Evolutionary conservation across 2,888 invertebrate species (phyloP).

Genomic region (Muscina levida): DNA sequence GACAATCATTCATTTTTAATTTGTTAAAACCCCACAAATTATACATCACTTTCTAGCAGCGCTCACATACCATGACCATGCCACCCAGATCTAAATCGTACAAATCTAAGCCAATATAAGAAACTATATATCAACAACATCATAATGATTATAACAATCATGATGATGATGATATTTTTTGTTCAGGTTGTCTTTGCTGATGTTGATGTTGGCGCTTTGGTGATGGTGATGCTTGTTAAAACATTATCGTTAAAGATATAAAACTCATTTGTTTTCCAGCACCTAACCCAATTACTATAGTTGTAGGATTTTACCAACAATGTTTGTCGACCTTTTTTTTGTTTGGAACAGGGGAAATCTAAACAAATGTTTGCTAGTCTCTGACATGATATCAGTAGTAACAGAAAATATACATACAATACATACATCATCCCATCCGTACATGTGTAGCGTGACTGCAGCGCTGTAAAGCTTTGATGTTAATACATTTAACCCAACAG

Average conservation of each 20-base stretch:
- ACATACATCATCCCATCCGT: too few relatives aligned
- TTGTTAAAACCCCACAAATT: conserved; percentile 50
- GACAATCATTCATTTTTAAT: conserved; percentile 57
- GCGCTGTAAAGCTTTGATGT: not conserved
- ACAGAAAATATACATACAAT: too few relatives aligned
- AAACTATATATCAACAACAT: conserved; percentile 24
- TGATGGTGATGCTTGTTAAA: not conserved
- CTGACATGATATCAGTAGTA: not conserved
- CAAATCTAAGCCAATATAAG: not conserved
- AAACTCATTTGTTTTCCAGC: not conserved
- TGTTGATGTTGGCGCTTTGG: too few relatives aligned
- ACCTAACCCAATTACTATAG: not conserved
- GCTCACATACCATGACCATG: not conserved
- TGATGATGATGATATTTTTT: not conserved
- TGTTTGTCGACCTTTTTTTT: too few relatives aligned
- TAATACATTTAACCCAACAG: conserved; percentile 13
- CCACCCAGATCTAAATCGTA: not conserved
- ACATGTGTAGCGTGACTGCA: not conserved
- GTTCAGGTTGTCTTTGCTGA: too few relatives aligned
- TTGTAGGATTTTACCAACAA: not conserved
- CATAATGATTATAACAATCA: too few relatives aligned
- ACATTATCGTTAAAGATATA: conserved; percentile 8
- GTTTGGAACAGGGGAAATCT: not conserved
- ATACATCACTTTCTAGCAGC: conserved; percentile 37
- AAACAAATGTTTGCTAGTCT: conserved; percentile 24